Evolutionary conservation across 2,797 vertebrate genomes (phyloP), one percentile per base, ranked within the genome.

Genomic region (Cryptoprocta ferox): DNA sequence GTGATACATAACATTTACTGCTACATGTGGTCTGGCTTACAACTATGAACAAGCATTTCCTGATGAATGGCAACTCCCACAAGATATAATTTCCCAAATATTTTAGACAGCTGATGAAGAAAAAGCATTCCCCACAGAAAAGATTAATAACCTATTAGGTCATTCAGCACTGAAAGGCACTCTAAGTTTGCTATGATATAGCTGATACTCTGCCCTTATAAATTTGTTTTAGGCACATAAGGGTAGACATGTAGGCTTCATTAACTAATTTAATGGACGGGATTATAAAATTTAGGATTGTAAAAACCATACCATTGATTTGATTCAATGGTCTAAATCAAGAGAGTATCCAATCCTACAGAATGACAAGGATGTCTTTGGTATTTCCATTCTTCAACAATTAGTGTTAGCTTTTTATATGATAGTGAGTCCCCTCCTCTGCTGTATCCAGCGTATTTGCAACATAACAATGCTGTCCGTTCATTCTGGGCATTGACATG

Each of bases 31-130:
- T 80, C 94, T 97, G 88, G 92, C 93, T 98, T 96, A 95, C 92
- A 96, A 97, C 96, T 97, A 94, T 76, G 97, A 97, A 94, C 84
- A 97, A 98, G 92, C 82, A 98, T 95, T 97, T 98, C 97, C 97
- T 97, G 89, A 95, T 97, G 95, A 97, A 97, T 84, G 93, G 92
- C 92, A 97, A 97, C 95, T 97, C 95, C 95, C 95, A 95, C 85
- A 95, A 93, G 97, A 97, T 80, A 94, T 75, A 95, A 94, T 93
- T 97, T 97, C 89, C 97, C 90, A 98, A 97, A 76, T 97, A 97
- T 86, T 97, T 98, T 39, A 94, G 94, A 96, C 92, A 96, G 96
- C 96, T 97, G 97, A 98, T 82, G 95, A 95, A 56, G 75, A 75
- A 79, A 92, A 91, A 85, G 73, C 19, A 50, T 30, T 93, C 61